Evolutionary conservation across 2,113 vertebrate species (phyloP), one percentile per base, ranked within the genome.

Genomic region (Macroglossus sobrinus): DNA sequence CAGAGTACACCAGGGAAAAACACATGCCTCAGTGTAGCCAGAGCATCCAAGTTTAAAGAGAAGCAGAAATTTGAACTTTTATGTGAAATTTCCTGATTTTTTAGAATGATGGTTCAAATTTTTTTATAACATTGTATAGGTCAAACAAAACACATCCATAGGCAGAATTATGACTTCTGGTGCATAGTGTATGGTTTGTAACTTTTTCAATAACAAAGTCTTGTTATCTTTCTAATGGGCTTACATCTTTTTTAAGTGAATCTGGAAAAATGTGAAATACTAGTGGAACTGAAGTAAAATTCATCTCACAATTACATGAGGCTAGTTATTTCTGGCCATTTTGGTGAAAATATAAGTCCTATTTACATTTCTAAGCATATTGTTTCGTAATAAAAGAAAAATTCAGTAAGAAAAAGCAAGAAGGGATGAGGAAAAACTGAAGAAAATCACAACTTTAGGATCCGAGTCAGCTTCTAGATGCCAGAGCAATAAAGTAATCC

Each of bases 401-500:
- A n/a, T 63, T 68, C 63, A 76, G 13, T 57, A 91, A 90, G 71
- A 95, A 74, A n/a, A 72, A 84, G 26, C 53, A 30, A 91, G 69
- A 28, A 14, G 1, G 22, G 30, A 8, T 64, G 6, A 33, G 40
- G 7, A 47, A 68, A 94, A 78, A 76, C 61, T 26, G 22, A 4
- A 2, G 24, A 82, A 96, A 94, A 75, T 63, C 71, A 85, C 71
- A 59, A 68, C 43, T n/a, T 92, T 80, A 66, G 82, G 35, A 93
- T 7, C 26, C 89, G 28, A 87, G 15, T 98, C 96, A 98, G 57
- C 84, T 95, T 93, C 92, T 90, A 79, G 97, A 95, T 79, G 84
- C 72, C 57, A 95, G 24, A 93, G 91, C 72, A 96, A 96, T 95
- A 89, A 99, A 99, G 97, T 99, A 99, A 96, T 99, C 99, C 19